Evolutionary conservation across 1,140 invertebrate genomes (phyloP).

Genomic region (Chlorops oryzae): DNA sequence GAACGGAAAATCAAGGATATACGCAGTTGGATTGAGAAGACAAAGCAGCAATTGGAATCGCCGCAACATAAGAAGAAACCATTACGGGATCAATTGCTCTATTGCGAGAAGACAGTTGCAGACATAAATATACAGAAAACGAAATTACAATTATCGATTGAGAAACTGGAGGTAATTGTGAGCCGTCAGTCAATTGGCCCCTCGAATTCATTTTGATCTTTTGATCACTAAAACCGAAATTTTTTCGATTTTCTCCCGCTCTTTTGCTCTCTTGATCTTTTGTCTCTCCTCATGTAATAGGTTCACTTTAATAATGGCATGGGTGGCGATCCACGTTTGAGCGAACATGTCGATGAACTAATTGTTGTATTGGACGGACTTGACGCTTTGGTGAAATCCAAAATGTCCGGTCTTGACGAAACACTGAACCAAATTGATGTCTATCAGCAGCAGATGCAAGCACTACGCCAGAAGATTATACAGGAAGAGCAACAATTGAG

Average conservation of each 20-base stretch:
- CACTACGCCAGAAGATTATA: slow-evolving; percentile 72
- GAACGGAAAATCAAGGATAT: slow-evolving; percentile 90
- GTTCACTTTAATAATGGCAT: slow-evolving; percentile 82
- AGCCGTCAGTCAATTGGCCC: background rate
- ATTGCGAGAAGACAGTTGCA: slow-evolving; percentile 78
- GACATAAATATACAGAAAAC: slow-evolving; percentile 86
- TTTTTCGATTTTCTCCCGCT: background rate
- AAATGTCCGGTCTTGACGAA: slow-evolving; percentile 66
- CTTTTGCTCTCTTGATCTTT: background rate
- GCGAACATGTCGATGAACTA: slow-evolving; percentile 63
- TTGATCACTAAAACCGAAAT: background rate
- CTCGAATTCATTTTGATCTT: background rate
- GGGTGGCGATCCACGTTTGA: slow-evolving; percentile 69
- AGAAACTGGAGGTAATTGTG: slow-evolving; percentile 74
- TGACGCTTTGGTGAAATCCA: slow-evolving; percentile 59
- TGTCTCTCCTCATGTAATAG: slow-evolving; percentile 43
- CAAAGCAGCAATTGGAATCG: slow-evolving; percentile 68
- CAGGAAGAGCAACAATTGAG: slow-evolving; percentile 80
- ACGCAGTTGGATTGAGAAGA: slow-evolving; percentile 81
- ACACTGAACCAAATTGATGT: slow-evolving; percentile 78
- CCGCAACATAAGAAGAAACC: slow-evolving; percentile 78
- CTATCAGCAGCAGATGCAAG: slow-evolving; percentile 82
- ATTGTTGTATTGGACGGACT: slow-evolving; percentile 63
- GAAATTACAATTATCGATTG: slow-evolving; percentile 84
- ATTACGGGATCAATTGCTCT: slow-evolving; percentile 73